phyloP scores from a whole-genome alignment of 2,113 vertebrate genomes.

The Falco punctatus region DNA sequence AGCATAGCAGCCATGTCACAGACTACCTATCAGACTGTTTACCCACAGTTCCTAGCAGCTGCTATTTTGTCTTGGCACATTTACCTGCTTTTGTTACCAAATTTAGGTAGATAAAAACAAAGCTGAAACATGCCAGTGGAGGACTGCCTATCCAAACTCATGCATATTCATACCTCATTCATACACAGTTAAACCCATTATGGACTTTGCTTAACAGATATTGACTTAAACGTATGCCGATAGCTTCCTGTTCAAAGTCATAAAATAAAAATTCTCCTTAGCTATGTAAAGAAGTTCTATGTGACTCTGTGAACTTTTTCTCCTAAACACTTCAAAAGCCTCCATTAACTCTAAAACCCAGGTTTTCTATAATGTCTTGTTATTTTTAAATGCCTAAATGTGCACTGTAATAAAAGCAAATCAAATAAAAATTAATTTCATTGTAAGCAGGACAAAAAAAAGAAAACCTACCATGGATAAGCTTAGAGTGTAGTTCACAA shows the following conservation, averaged over 20 bases:
- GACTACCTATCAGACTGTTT: background rate
- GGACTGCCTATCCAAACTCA: background rate
- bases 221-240: background rate
- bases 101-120: background rate
- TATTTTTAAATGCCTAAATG: background rate
- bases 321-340: background rate
- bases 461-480: background rate
- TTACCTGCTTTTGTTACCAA: background rate
- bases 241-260: background rate
- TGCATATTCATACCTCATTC: background rate
- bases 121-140: background rate
- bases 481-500: background rate
- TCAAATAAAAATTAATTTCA: background rate
- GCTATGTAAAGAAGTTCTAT: background rate
- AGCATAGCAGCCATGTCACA: fast-evolving
- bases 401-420: background rate
- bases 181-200: background rate
- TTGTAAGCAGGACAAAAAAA: background rate
- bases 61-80: background rate
- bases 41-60: background rate
- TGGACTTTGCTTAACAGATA: background rate
- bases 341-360: background rate
- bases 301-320: background rate
- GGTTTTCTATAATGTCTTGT: background rate
- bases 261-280: background rate